Percentiles rank a stretch among this genome's conserved stretches.
Evolutionary conservation across 2,113 vertebrate species (phyloP).

Genomic region (Paramormyrops kingsleyae): DNA sequence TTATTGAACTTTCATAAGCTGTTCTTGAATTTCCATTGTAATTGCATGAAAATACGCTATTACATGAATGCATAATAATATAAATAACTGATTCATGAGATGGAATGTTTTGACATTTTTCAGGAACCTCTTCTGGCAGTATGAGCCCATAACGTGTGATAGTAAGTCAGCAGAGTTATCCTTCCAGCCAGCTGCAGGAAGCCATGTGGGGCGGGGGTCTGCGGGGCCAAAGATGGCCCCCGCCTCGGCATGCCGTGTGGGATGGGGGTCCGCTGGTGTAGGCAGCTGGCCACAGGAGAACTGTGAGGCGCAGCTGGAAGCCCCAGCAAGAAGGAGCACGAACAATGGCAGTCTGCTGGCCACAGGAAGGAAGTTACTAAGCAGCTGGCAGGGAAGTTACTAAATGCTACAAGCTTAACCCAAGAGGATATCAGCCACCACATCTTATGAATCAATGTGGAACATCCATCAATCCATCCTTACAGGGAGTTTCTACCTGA

Average conservation of each 20-base stretch:
- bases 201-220: background rate
- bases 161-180: background rate
- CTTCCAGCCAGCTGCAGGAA: background rate
- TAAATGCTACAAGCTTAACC: background rate
- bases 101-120: background rate
- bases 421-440: conserved; percentile 8
- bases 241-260: background rate
- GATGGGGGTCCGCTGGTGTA: background rate
- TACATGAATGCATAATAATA: background rate
- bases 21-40: background rate
- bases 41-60: background rate
- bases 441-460: background rate
- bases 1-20: background rate
- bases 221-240: background rate
- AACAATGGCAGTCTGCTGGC: background rate
- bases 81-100: background rate
- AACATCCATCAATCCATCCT: background rate
- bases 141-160: background rate
- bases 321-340: background rate
- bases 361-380: conserved; percentile 22
- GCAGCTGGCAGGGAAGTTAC: background rate
- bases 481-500: background rate
- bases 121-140: background rate
- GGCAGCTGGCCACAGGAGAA: background rate
- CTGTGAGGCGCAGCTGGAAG: background rate